Base-by-base conservation (phyloP, 2,797 vertebrate species). In the Megaceryle alcyon region DNA sequence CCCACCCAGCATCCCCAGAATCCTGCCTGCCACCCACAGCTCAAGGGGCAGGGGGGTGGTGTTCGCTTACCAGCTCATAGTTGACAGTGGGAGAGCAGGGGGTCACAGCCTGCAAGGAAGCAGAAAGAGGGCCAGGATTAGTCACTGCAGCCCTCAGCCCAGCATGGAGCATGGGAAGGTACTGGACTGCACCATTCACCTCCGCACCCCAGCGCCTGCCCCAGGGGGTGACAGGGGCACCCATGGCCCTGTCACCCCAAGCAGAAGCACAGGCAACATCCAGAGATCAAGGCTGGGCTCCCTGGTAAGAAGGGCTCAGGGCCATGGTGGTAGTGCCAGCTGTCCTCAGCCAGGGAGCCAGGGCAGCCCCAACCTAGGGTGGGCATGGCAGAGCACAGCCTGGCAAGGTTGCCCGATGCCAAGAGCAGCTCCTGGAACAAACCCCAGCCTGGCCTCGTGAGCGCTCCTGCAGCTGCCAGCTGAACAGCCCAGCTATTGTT, bases 41-140 rank as follows among this genome's bases (percentile, higher is more conserved):
- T 77, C 69, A 29, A 0, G 17, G 28, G 28, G 16, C 26, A 1
- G 44, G 7, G 39, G 19, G 37, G 28, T 3, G 18, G 46, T 6
- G 11, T 49, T 97, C 61, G 87, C 98, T 96, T 97, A 98, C 97
- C 97, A 80, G 91, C 73, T 98, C 98, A 98, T 98, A 97, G 97
- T 80, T 98, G 95, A 96, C 92, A 35, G 94, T 44, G 16, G 98
- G 96, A 56, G 97, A 70, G 49, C 98, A 98, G 59, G 98, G 98
- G 56, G 96, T 97, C 92, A 97, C 97, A 73, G 98, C 98, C 98
- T 98, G 95, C 56, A 92, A 95, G 83, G 23, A 95, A 95, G 60
- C 56, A 97, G 70, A 97, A 97, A 88, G 33, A 96, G 26, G 53
- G 29, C 12, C 43, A 91, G 73, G 44, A 76, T 98, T 94, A 98